Percentiles rank a stretch among this genome's conserved stretches.
Evolutionary conservation across 1,140 invertebrate species (phyloP).

Genomic region (Nasonia giraulti): DNA sequence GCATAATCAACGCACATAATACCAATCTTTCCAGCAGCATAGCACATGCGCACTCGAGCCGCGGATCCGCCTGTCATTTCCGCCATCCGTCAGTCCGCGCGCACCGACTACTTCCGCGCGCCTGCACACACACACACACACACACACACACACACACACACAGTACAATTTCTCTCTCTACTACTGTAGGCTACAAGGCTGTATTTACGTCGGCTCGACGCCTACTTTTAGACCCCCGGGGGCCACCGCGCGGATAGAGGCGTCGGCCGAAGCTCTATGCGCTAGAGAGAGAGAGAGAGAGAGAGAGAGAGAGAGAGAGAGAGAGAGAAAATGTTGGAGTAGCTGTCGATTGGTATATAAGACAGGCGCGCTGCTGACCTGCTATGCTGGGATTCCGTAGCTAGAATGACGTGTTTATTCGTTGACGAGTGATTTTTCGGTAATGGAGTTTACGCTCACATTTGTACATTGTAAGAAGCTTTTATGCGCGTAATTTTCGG

Average conservation of each 20-base stretch:
- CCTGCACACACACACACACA: not conserved
- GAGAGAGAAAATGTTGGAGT: not conserved
- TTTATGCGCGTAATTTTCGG: too few species aligned
- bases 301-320: not conserved
- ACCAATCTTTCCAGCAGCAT: not conserved
- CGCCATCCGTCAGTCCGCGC: slow-evolving; percentile 29
- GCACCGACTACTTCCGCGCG: not conserved
- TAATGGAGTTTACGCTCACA: too few species aligned
- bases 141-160: not conserved
- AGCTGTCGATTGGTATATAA: not conserved
- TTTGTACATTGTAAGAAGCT: too few species aligned
- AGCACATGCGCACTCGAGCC: not conserved
- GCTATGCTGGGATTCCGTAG: too few species aligned
- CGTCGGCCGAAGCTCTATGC: not conserved
- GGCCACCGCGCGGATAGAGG: not conserved
- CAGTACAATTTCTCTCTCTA: not conserved
- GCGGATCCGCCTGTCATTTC: slow-evolving; percentile 28
- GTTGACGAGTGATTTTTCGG: not conserved
- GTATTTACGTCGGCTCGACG: slow-evolving; percentile 41
- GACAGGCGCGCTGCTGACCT: too few species aligned
- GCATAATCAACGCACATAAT: not conserved
- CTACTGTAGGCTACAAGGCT: not conserved
- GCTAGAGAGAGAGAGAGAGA: not conserved
- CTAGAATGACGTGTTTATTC: not conserved
- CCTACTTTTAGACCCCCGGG: slow-evolving; percentile 44